Evolutionary conservation across 2,113 vertebrate species (phyloP).

Genomic region (Oplegnathus fasciatus): DNA sequence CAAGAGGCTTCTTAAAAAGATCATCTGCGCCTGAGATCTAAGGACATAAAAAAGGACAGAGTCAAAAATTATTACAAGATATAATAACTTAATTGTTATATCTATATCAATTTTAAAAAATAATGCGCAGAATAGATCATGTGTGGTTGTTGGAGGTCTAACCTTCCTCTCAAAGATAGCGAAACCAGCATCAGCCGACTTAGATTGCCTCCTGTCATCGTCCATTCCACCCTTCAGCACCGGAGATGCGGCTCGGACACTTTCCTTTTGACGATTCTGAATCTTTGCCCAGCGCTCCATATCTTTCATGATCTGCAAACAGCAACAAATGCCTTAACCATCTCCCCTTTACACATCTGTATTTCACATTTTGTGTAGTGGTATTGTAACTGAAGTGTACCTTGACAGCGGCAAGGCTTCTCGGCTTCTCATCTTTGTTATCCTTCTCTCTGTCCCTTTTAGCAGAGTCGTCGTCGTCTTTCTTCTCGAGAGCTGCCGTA

Average conservation of each 20-base stretch:
- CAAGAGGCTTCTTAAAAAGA: conserved; percentile 96
- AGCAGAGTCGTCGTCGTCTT: conserved; percentile 77
- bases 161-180: conserved; percentile 88
- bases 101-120: neutral
- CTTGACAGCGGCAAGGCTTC: conserved; percentile 87
- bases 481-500: conserved; percentile 66
- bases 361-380: neutral
- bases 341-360: neutral
- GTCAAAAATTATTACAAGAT: neutral
- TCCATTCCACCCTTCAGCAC: conserved; percentile 72
- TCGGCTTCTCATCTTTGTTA: conserved; percentile 84
- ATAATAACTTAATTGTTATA: neutral
- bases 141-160: neutral
- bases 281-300: conserved; percentile 91
- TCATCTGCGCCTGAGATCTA: conserved; percentile 87
- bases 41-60: neutral
- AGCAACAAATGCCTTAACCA: neutral
- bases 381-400: conserved; percentile 49
- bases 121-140: neutral
- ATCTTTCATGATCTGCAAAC: conserved; percentile 87
- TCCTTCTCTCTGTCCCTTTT: conserved; percentile 84
- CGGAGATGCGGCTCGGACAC: conserved; percentile 80
- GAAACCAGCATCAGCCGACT: conserved; percentile 87
- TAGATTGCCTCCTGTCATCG: conserved; percentile 83
- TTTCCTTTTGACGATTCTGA: conserved; percentile 87